Evolutionary conservation across 2,113 vertebrate species (phyloP), one percentile per base, ranked within the genome.

Genomic region (Sphyrna mokarran): DNA sequence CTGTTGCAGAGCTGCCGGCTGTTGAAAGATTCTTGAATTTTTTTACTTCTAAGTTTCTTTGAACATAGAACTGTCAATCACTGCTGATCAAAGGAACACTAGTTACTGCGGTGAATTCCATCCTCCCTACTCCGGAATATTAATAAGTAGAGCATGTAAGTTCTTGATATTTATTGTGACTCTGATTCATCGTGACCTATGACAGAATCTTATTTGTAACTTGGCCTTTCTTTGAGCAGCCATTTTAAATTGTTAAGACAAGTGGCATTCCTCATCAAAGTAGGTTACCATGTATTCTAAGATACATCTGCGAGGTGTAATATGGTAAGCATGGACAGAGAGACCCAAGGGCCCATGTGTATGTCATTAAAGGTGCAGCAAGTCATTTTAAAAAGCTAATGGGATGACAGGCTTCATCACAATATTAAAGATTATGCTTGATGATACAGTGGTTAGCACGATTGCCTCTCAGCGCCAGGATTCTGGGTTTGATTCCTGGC

Each of bases 1-100:
- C 72, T 76, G 43, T 54, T 22, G 22, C 85, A 54, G 87, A 61
- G n/a, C 54, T 6, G 29, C 87, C 16, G 58, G 29, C 54, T 63
- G 54, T 16, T 90, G 54, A 90, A 90, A 18, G 86, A 61, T 29
- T 90, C 22, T 26, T 11, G 11, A 61, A 26, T 58, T 90, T 90
- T 90, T 58, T 1, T 58, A 26, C 23, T 54, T 8, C 26, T 87
- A 61, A 90, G 33, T 90, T 90, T 90, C 48, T 58, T 90, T 90
- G 48, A 90, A 61, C 23, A 33, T 90, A 37, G 23, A 29, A 26
- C 61, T 90, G 86, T 90, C 48, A 58, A 90, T 90, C 48, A 90
- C 33, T 90, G 48, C 86, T 54, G 85, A 87, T 87, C 85, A 87
- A 87, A 87, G 85, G 85, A 87, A 54, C 40, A 48, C 85, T 22